phyloP scores from a whole-genome alignment of 2,888 invertebrate genomes.

The Callimorpha dominula region DNA sequence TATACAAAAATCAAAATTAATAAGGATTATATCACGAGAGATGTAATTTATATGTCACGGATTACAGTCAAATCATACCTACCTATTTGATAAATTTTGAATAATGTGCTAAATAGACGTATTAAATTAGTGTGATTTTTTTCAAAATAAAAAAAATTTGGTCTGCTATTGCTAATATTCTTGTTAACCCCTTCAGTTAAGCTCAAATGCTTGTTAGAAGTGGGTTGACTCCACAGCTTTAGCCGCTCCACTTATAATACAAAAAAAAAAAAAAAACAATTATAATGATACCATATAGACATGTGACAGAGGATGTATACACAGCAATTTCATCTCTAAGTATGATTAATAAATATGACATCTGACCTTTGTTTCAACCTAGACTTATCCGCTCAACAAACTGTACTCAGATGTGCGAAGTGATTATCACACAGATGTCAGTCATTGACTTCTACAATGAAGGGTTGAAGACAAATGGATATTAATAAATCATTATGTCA shows the following conservation, averaged over 20 bases:
- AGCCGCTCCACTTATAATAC: background rate
- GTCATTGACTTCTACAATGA: conserved; percentile 25
- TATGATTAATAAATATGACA: background rate
- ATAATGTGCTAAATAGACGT: too few species aligned
- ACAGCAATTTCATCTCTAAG: background rate
- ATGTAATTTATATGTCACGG: too few species aligned
- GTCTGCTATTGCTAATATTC: too few species aligned
- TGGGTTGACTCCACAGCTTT: background rate
- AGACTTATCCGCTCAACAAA: background rate
- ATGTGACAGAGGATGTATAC: background rate
- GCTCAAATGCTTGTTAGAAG: too few species aligned
- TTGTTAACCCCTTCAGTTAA: too few species aligned
- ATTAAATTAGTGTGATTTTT: too few species aligned
- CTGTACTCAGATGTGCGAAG: background rate
- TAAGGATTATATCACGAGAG: too few species aligned
- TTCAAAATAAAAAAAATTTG: too few species aligned
- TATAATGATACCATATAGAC: background rate
- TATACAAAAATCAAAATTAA: too few species aligned
- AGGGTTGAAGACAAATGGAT: conserved; percentile 7
- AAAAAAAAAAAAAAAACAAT: background rate
- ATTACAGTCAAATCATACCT: too few species aligned
- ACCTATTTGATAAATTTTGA: too few species aligned
- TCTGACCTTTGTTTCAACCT: background rate
- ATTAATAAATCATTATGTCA: conserved; percentile 53
- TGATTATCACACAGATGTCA: background rate